These are phyloP conservation scores for Benitochromis conjunctus DNA, from an alignment of 2,113 vertebrate genomes.

Conservation along the genomic window DNA sequence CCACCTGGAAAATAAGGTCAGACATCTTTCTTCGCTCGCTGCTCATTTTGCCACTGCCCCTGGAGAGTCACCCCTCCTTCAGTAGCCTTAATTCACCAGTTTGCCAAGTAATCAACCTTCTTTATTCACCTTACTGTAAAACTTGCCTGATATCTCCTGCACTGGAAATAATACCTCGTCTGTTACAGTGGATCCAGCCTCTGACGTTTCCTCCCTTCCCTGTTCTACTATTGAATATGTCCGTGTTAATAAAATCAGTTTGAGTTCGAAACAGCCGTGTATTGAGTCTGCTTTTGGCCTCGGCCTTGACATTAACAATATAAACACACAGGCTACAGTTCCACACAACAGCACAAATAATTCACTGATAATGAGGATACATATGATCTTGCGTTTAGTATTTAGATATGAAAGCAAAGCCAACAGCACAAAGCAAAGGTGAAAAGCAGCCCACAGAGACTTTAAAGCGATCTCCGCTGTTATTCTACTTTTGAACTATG, in stretches of 20 bases:
- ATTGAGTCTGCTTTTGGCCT: not conserved
- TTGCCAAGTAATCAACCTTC: not conserved
- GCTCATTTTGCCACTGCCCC: not conserved
- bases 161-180: not conserved
- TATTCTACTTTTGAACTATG: not conserved
- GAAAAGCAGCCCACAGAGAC: not conserved
- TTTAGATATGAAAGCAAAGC: not conserved
- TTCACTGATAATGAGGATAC: not conserved
- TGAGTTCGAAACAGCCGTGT: not conserved
- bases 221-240: not conserved
- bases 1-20: not conserved
- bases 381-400: not conserved
- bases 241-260: not conserved
- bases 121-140: not conserved
- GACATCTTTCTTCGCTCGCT: not conserved
- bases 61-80: not conserved
- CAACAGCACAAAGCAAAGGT: not conserved
- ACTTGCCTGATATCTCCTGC: fast-evolving
- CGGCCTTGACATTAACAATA: not conserved
- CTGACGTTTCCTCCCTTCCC: not conserved
- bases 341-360: no score
- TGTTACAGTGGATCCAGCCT: not conserved
- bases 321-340: not conserved
- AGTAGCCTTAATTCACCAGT: not conserved
- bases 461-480: fast-evolving